A percentile compares a stretch with the other conserved stretches of the same genome.
These are phyloP conservation scores for Spodoptera litura DNA, from an alignment of 1,140 invertebrate genomes.

Conservation along the genomic window DNA sequence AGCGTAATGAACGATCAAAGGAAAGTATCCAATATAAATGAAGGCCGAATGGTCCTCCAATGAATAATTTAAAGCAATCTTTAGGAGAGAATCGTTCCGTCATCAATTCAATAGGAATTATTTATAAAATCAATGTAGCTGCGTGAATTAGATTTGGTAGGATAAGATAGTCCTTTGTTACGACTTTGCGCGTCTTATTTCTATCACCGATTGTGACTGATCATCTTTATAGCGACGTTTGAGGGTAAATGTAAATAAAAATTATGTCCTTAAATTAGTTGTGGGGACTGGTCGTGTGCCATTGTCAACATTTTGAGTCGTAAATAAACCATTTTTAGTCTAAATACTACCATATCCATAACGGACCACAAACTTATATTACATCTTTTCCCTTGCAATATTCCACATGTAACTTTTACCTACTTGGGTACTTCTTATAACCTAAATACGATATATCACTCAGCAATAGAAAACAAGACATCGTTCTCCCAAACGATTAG, in stretches of 20 bases:
- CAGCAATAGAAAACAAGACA: no score
- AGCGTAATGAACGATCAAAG: conserved; percentile 39
- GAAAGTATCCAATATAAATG: conserved; percentile 43
- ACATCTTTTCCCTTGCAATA: no score
- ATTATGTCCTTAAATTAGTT: no score
- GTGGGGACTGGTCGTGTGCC: no score
- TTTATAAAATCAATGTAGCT: conserved; percentile 35
- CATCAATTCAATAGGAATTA: conserved; percentile 40
- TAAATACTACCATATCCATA: no score
- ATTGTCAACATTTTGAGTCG: no score
- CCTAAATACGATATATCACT: no score
- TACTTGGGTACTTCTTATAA: no score
- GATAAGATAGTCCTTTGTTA: neutral
- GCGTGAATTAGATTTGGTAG: conserved; percentile 9
- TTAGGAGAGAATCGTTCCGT: conserved; percentile 10
- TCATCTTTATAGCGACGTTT: neutral
- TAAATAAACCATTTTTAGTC: no score
- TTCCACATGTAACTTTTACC: no score
- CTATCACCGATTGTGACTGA: neutral
- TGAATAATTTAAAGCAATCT: conserved; percentile 43
- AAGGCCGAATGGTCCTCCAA: neutral
- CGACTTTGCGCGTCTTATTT: neutral
- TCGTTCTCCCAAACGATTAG: neutral
- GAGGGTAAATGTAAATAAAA: no score
- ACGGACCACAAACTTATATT: no score